Evolutionary conservation across 2,888 invertebrate species (phyloP).

Genomic region (Cosmia pyralina): DNA sequence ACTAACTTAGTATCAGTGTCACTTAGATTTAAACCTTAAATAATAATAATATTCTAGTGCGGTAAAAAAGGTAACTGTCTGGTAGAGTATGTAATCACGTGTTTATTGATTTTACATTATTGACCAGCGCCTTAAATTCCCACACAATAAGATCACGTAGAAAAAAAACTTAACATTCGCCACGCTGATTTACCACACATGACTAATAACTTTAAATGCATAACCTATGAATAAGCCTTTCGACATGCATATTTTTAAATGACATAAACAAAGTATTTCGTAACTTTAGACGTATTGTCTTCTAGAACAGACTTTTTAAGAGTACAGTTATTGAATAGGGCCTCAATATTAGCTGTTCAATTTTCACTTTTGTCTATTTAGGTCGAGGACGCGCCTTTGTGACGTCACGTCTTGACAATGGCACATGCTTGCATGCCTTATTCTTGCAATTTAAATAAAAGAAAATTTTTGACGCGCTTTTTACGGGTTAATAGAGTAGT

Average conservation of each 20-base stretch:
- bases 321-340: slow-evolving; percentile 56
- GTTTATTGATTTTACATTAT: not conserved
- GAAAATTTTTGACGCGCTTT: slow-evolving; percentile 17
- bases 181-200: slow-evolving; percentile 28
- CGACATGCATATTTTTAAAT: slow-evolving; percentile 52
- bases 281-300: slow-evolving; percentile 49
- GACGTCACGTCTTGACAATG: slow-evolving; percentile 72
- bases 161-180: slow-evolving; percentile 40
- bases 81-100: not conserved
- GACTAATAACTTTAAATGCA: slow-evolving; percentile 58
- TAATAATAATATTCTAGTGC: no score
- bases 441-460: slow-evolving; percentile 56
- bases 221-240: slow-evolving; percentile 59
- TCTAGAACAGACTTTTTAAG: slow-evolving; percentile 35
- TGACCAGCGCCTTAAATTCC: slow-evolving; percentile 2
- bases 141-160: slow-evolving; percentile 4
- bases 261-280: slow-evolving; percentile 56
- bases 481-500: slow-evolving; percentile 6
- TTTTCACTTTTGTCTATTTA: slow-evolving; percentile 84
- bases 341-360: slow-evolving; percentile 73
- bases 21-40: not conserved
- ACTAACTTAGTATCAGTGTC: no score
- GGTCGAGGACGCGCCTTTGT: slow-evolving; percentile 84
- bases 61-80: not conserved
- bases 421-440: slow-evolving; percentile 49